phyloP scores from a whole-genome alignment of 2,113 vertebrate species.

The Pogona vitticeps region DNA sequence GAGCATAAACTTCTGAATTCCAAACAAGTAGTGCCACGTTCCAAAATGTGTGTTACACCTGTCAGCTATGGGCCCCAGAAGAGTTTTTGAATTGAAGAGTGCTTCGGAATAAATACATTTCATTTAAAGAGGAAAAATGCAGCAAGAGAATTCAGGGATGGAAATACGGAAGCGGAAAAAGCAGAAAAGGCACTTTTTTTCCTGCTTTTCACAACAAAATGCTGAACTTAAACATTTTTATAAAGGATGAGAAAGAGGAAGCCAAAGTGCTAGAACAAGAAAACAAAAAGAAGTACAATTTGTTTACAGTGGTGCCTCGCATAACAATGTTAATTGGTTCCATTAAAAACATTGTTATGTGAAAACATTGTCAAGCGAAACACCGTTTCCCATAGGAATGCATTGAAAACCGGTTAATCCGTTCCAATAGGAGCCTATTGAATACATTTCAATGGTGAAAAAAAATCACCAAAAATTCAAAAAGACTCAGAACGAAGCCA shows the following conservation, averaged over 20 bases:
- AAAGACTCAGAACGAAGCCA: no score
- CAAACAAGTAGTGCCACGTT: conserved; percentile 40
- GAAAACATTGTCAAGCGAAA: no score
- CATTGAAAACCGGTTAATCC: no score
- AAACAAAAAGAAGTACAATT: background rate
- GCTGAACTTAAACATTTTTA: background rate
- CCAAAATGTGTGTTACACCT: background rate
- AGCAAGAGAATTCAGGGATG: background rate
- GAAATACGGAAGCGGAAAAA: no score
- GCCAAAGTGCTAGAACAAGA: background rate
- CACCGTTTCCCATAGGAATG: no score
- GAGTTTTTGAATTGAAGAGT: background rate
- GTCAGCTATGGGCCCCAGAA: conserved; percentile 30
- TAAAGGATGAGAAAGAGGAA: conserved; percentile 34
- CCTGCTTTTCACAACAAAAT: background rate
- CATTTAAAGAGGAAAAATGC: conserved; percentile 12
- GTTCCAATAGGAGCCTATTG: no score
- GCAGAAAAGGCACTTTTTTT: no score
- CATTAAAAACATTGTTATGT: no score
- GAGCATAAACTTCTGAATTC: conserved; percentile 51
- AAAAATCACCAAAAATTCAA: no score
- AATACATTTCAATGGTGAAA: no score
- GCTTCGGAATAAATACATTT: background rate
- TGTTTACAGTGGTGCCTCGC: no score
- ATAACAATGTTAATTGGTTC: no score